phyloP scores from a whole-genome alignment of 1,140 invertebrate species.

The Cecropterus lyciades region DNA sequence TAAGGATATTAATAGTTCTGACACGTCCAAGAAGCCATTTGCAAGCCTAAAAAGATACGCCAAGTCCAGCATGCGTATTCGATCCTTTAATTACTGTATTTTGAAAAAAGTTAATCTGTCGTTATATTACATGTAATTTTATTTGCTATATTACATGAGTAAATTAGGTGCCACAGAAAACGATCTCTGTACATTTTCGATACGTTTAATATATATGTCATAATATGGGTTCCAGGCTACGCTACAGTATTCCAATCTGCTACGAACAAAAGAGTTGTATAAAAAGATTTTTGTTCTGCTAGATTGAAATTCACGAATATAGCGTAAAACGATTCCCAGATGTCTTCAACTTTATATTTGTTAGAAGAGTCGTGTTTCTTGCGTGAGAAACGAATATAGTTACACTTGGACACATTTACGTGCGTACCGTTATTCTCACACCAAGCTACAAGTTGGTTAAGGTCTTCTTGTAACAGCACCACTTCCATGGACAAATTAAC shows the following conservation, averaged over 20 bases:
- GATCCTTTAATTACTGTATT: slow-evolving; percentile 6
- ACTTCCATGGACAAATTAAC: too few relatives aligned
- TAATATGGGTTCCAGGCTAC: slow-evolving; percentile 14
- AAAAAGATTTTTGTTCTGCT: slow-evolving; percentile 7
- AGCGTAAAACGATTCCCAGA: too few relatives aligned
- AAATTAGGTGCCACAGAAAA: slow-evolving; percentile 5
- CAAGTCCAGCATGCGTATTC: slow-evolving; percentile 14
- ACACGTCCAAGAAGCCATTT: slow-evolving; percentile 5
- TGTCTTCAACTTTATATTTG: too few relatives aligned
- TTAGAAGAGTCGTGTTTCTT: too few relatives aligned
- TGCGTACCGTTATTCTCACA: too few relatives aligned
- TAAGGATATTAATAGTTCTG: slow-evolving; percentile 2
- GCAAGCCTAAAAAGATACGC: slow-evolving; percentile 8
- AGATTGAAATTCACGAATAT: not conserved
- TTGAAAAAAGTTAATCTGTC: slow-evolving; percentile 13
- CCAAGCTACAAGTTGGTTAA: too few relatives aligned
- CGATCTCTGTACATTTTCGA: slow-evolving; percentile 12
- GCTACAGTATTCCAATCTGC: slow-evolving; percentile 1
- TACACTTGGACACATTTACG: too few relatives aligned
- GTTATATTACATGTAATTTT: slow-evolving; percentile 4
- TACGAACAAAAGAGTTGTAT: slow-evolving; percentile 9
- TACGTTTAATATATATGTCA: slow-evolving; percentile 4
- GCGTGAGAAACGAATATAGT: too few relatives aligned
- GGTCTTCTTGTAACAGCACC: too few relatives aligned
- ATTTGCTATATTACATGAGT: slow-evolving; percentile 11